Base-by-base conservation (phyloP, 2,113 vertebrate genomes). In the Ciconia boyciana region DNA sequence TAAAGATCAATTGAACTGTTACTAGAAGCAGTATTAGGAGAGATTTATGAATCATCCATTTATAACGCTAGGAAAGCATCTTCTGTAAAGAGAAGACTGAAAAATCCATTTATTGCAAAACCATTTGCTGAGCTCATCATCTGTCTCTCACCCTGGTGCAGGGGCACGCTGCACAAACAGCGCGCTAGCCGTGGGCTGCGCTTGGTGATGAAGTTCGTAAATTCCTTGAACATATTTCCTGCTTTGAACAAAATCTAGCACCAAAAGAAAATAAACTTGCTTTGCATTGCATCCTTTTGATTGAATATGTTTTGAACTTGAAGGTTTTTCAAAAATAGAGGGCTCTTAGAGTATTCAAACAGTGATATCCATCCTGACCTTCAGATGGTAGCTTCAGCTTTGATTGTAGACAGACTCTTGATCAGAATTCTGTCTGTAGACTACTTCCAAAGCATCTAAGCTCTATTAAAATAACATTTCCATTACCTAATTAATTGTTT, bases 41-140 rank as follows among this genome's bases (percentile, higher is more conserved):
- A 96, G 94, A 97, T 96, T 96, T 94, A 97, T 90, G 91, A 83
- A 90, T 94, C 74, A 75, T 22, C 81, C 13, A 16, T 83, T 96
- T 96, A 83, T 44, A 87, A 94, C 78, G 85, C 36, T 5, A 87
- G 75, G 89, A 96, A 95, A 91, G 32, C 62, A 89, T 43, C 62
- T 89, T 90, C 60, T 74, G 20, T 76, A 78, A 85, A 77, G 49
- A 61, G 65, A 87, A 88, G 81, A 95, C 91, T 93, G 93, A 94
- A 95, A 94, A 96, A 97, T 96, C 94, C 60, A 93, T 96, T 97
- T 95, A 97, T 95, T 91, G 89, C 91, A 94, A 94, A 97, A 77
- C 75, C 65, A 62, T 89, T 97, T 94, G 70, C 71, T 68, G 79
- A 32, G 13, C 49, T 91, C 60, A 71, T 80, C 75, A 77, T 70